These are phyloP conservation scores for Drosophila nikananu DNA, from an alignment of 1,140 invertebrate species.

Conservation along the genomic window DNA sequence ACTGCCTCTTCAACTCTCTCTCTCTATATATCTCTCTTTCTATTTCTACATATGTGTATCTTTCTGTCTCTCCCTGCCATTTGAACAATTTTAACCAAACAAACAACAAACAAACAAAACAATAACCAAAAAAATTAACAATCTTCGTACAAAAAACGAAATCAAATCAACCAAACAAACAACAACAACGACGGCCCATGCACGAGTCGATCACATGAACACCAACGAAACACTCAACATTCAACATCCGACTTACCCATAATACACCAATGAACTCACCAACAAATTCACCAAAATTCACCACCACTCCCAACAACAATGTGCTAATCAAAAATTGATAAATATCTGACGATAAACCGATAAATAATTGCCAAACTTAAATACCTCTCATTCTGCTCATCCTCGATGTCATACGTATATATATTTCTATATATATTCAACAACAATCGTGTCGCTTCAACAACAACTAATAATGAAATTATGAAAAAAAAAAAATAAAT, in stretches of 20 bases:
- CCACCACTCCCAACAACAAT: slow-evolving; percentile 21
- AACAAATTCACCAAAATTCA: slow-evolving; percentile 23
- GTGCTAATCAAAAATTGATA: slow-evolving; percentile 17
- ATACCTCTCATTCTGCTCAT: slow-evolving; percentile 37
- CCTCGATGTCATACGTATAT: slow-evolving; percentile 30
- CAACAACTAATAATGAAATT: slow-evolving; percentile 9
- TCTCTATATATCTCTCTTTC: slow-evolving; percentile 56
- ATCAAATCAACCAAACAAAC: slow-evolving; percentile 25
- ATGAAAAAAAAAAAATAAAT: slow-evolving; percentile 18
- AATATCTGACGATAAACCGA: slow-evolving; percentile 20
- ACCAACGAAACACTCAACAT: slow-evolving; percentile 15
- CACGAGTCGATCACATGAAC: slow-evolving; percentile 21
- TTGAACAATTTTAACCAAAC: slow-evolving; percentile 44
- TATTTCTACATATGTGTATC: slow-evolving; percentile 52
- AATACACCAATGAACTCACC: slow-evolving; percentile 17
- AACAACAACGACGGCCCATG: slow-evolving; percentile 36
- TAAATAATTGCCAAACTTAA: slow-evolving; percentile 36
- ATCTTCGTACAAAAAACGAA: slow-evolving; percentile 33
- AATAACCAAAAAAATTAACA: slow-evolving; percentile 12
- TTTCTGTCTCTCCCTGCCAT: slow-evolving; percentile 50
- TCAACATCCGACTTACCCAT: slow-evolving; percentile 15
- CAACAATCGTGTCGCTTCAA: slow-evolving; percentile 18
- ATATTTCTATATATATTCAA: slow-evolving; percentile 13
- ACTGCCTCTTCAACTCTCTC: slow-evolving; percentile 75
- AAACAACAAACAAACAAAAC: slow-evolving; percentile 15